Evolutionary conservation across 2,888 invertebrate genomes (phyloP).

Genomic region (Drosophila peninsularis): DNA sequence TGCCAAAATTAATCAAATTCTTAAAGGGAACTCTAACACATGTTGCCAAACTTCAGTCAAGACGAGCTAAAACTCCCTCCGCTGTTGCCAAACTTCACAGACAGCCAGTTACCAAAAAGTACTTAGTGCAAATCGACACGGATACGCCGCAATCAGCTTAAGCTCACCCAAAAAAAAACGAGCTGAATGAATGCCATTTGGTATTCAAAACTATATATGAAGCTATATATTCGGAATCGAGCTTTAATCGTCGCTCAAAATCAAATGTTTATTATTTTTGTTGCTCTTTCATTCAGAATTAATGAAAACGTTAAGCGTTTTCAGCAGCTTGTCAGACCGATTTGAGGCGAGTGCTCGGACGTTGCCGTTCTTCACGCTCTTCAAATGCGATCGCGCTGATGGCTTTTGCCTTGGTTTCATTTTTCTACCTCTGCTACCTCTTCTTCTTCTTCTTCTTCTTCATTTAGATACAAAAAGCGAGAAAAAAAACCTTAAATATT

Average conservation of each 20-base stretch:
- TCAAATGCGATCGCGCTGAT: constrained; percentile 21
- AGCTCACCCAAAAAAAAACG: constrained; percentile 48
- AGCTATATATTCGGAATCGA: constrained; percentile 20
- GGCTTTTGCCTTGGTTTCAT: constrained; percentile 49
- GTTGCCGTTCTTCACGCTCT: constrained; percentile 18
- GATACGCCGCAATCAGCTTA: constrained; percentile 32
- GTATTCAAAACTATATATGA: constrained; percentile 49
- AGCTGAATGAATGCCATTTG: constrained; percentile 66
- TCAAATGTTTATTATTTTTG: neutral
- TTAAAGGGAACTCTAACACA: no score
- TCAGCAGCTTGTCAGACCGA: constrained; percentile 60
- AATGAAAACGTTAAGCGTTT: constrained; percentile 74
- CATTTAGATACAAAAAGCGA: neutral
- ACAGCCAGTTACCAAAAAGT: neutral
- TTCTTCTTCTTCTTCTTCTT: neutral
- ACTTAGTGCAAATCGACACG: constrained; percentile 33
- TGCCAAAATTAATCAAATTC: no score
- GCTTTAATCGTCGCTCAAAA: constrained; percentile 3
- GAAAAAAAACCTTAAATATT: constrained; percentile 7
- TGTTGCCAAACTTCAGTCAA: constrained; percentile 9
- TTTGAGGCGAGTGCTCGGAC: neutral
- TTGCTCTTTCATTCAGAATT: constrained; percentile 21
- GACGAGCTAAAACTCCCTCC: no score
- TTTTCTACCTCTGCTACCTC: neutral
- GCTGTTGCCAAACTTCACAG: constrained; percentile 6